A percentile compares a stretch with the other conserved stretches of the same genome.
Evolutionary conservation across 2,888 invertebrate genomes (phyloP).

Genomic region (Caenorhabditis sp.): DNA sequence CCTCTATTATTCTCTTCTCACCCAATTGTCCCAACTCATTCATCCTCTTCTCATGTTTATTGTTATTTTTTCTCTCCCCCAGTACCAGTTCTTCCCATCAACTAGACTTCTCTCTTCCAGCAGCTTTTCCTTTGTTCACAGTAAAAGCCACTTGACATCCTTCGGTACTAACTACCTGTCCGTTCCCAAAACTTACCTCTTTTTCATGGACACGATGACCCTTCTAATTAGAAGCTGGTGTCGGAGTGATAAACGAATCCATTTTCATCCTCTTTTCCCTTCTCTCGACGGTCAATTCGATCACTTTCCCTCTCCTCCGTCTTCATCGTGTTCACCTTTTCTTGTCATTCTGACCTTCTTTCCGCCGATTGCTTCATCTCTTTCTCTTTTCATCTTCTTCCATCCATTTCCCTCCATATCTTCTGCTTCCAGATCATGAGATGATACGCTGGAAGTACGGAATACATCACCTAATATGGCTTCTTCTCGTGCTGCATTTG

Average conservation of each 20-base stretch:
- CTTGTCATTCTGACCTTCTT: slow-evolving; percentile 61
- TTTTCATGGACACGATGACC: slow-evolving; percentile 19
- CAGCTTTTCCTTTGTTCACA: slow-evolving; percentile 25
- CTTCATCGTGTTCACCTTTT: slow-evolving; percentile 49
- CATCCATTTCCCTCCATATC: slow-evolving; percentile 6
- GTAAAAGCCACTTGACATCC: slow-evolving; percentile 42
- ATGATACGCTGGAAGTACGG: slow-evolving; percentile 67
- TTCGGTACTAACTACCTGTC: slow-evolving; percentile 10
- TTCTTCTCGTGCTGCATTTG: slow-evolving; percentile 40
- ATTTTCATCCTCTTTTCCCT: background rate
- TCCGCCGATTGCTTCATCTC: slow-evolving; percentile 56
- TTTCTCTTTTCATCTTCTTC: slow-evolving; percentile 26
- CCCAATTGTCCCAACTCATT: slow-evolving; percentile 25
- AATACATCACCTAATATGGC: slow-evolving; percentile 32
- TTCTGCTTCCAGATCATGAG: slow-evolving; percentile 54
- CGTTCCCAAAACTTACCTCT: slow-evolving; percentile 1
- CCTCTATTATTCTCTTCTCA: background rate
- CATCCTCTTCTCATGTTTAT: slow-evolving; percentile 24
- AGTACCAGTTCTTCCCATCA: slow-evolving; percentile 42
- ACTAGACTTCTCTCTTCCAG: slow-evolving; percentile 30
- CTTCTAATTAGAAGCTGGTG: slow-evolving; percentile 36
- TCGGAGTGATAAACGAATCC: slow-evolving; percentile 41
- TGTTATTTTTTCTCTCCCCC: slow-evolving; percentile 9
- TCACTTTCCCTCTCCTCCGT: slow-evolving; percentile 48
- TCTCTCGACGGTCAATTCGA: slow-evolving; percentile 37